Percentiles rank a stretch among this genome's conserved stretches.
Conservation (phyloP, 2,797 vertebrate genomes). For the Paratrypauchen microcephalus region DNA sequence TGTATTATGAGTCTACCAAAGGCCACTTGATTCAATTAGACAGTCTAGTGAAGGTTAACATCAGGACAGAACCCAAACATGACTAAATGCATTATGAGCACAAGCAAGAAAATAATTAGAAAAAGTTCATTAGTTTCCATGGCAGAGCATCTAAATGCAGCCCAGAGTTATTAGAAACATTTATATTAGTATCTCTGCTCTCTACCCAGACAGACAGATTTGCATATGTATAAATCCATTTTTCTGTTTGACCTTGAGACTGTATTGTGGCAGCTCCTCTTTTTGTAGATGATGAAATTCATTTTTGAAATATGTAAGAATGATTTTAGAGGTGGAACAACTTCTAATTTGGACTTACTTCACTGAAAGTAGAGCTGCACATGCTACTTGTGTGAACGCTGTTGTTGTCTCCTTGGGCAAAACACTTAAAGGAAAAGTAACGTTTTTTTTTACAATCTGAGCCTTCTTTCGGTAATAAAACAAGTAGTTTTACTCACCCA, state of each 20-base stretch:
- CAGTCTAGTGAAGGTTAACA: conserved; percentile 29
- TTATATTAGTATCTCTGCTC: conserved; percentile 1
- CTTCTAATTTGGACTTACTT: neutral
- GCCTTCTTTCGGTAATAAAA: no score
- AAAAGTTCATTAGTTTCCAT: conserved; percentile 10
- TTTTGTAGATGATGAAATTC: neutral
- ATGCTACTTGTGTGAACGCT: no score
- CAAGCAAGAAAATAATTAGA: neutral
- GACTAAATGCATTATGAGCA: neutral
- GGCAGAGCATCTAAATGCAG: neutral
- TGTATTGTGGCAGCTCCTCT: neutral
- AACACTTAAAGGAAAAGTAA: no score
- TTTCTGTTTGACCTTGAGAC: neutral
- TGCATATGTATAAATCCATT: neutral
- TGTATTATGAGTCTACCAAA: conserved; percentile 24
- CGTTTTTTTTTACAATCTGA: no score
- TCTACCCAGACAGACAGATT: neutral
- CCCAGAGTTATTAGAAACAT: neutral
- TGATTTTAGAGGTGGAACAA: neutral
- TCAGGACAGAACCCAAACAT: neutral
- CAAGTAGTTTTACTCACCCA: no score
- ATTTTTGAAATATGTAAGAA: neutral
- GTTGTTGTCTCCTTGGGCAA: no score
- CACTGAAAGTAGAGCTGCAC: no score
- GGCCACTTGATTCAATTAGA: conserved; percentile 42